These are phyloP conservation scores for Bucorvus abyssinicus DNA, from an alignment of 2,797 vertebrate species.

Conservation along the genomic window DNA sequence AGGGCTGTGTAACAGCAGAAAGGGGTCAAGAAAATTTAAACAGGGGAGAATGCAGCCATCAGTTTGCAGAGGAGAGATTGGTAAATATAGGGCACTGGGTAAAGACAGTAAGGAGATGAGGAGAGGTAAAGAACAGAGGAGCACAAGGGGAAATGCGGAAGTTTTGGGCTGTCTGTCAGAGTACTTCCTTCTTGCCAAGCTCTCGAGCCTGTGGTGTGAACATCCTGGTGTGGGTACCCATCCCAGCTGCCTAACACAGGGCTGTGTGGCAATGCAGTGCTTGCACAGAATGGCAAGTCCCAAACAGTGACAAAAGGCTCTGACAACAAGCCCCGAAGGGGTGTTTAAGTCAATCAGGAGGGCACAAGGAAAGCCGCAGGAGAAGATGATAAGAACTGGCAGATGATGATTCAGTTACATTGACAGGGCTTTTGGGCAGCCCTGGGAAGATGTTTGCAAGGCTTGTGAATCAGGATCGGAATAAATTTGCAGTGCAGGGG, in stretches of 20 bases:
- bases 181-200: neutral
- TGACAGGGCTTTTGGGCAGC: neutral
- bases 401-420: neutral
- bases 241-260: neutral
- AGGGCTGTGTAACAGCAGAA: neutral
- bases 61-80: neutral
- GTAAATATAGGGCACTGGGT: neutral
- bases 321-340: neutral
- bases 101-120: neutral
- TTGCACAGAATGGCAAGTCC: neutral
- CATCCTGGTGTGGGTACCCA: accelerated
- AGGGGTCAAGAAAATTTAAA: neutral
- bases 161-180: neutral
- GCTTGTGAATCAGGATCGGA: slow-evolving; percentile 18
- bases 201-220: neutral
- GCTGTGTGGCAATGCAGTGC: neutral
- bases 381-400: neutral
- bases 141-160: neutral
- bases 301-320: accelerated
- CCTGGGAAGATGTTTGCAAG: slow-evolving; percentile 22
- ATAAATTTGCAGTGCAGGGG: slow-evolving; percentile 48
- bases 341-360: neutral
- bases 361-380: neutral
- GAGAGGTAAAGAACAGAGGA: neutral
- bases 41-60: neutral